phyloP scores from a whole-genome alignment of 2,888 invertebrate species.

The Apodemia duryi region DNA sequence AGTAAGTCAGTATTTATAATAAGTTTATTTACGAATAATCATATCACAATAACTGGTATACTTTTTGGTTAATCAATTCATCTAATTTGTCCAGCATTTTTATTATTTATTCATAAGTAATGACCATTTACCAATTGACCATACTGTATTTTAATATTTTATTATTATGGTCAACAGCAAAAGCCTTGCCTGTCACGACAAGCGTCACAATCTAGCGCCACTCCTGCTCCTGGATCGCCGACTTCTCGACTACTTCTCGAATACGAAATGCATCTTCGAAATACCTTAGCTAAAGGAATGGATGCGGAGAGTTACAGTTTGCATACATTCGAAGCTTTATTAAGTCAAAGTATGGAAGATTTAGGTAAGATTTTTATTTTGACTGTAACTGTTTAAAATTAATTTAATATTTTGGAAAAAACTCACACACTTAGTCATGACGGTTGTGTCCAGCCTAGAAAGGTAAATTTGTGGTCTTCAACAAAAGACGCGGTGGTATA shows the following conservation, averaged over 20 bases:
- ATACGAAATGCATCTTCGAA: slow-evolving; percentile 95
- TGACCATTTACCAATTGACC: not conserved
- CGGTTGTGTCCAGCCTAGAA: too few relatives aligned
- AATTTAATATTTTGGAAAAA: not conserved
- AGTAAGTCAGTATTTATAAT: too few relatives aligned
- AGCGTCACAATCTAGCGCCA: slow-evolving; percentile 82
- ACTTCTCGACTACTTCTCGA: slow-evolving; percentile 91
- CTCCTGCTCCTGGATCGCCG: slow-evolving; percentile 89
- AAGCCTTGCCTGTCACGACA: slow-evolving; percentile 72
- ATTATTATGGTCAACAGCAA: slow-evolving; percentile 36
- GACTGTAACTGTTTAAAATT: too few relatives aligned
- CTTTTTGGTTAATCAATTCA: too few relatives aligned
- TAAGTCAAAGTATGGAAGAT: slow-evolving; percentile 97
- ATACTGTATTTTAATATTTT: not conserved
- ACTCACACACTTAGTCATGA: too few relatives aligned
- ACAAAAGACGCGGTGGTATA: too few relatives aligned
- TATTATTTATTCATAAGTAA: too few relatives aligned
- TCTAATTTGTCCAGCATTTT: too few relatives aligned
- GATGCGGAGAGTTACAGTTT: slow-evolving; percentile 96
- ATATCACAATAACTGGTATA: too few relatives aligned
- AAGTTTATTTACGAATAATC: too few relatives aligned
- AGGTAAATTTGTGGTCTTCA: too few relatives aligned
- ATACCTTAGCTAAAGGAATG: slow-evolving; percentile 96
- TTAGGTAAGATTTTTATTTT: slow-evolving; percentile 80
- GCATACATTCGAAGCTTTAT: slow-evolving; percentile 94